phyloP scores from a whole-genome alignment of 2,888 invertebrate genomes.

The Coelopa pilipes region DNA sequence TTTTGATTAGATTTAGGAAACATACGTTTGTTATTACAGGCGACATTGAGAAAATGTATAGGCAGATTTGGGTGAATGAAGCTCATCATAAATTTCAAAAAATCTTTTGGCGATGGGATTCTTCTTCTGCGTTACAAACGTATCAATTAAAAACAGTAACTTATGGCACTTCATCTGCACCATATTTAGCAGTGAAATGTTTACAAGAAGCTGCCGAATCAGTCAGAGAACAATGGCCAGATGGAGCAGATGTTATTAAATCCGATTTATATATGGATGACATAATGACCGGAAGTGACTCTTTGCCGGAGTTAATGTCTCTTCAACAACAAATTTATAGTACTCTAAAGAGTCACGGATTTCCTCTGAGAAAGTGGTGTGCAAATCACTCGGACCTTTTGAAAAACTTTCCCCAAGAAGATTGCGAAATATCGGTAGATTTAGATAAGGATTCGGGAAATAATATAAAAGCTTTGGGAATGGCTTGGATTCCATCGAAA shows the following conservation, averaged over 20 bases:
- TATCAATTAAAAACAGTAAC: constrained; percentile 13
- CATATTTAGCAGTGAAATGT: constrained; percentile 29
- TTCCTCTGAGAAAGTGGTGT: constrained; percentile 31
- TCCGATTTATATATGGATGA: constrained; percentile 38
- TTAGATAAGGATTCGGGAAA: too few relatives aligned
- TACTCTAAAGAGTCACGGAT: constrained; percentile 27
- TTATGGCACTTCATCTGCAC: too few relatives aligned
- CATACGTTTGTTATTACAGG: not conserved
- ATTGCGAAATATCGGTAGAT: too few relatives aligned
- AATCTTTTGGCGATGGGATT: constrained; percentile 11
- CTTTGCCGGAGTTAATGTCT: constrained; percentile 21
- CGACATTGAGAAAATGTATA: constrained; percentile 3
- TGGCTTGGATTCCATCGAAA: too few relatives aligned
- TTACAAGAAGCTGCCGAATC: constrained; percentile 11
- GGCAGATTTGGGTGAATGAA: not conserved
- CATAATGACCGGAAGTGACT: constrained; percentile 31
- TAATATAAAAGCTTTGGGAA: too few relatives aligned
- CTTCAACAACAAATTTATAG: constrained; percentile 26
- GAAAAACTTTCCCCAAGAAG: not conserved
- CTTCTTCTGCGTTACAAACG: not conserved
- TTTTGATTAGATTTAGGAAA: not conserved
- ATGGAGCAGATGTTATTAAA: constrained; percentile 10
- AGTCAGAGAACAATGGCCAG: not conserved
- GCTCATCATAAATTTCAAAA: not conserved
- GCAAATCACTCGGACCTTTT: constrained; percentile 26